Conservation (phyloP, 2,888 invertebrate genomes). For the Lysandra bellargus region DNA sequence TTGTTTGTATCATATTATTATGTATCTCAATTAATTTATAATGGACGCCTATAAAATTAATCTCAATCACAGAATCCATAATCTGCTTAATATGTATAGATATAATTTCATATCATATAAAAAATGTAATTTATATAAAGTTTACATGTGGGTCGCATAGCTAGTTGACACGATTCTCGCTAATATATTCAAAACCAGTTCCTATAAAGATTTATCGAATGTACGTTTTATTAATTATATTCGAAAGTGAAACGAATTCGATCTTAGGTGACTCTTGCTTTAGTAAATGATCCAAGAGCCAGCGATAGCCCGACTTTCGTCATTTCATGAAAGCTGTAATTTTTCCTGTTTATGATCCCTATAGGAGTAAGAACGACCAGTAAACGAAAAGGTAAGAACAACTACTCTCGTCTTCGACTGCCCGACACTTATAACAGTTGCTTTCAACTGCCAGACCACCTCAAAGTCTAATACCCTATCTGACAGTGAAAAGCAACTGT, state of each 20-base stretch:
- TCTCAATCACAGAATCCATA: background rate
- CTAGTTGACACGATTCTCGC: slow-evolving; percentile 70
- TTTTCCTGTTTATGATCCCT: too few species aligned
- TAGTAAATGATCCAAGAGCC: background rate
- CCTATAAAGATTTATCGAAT: slow-evolving; percentile 50
- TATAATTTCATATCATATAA: slow-evolving; percentile 30
- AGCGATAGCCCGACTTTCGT: too few species aligned
- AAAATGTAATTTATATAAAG: slow-evolving; percentile 35
- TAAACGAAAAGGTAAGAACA: too few species aligned
- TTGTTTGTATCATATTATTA: too few species aligned
- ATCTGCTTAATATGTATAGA: background rate
- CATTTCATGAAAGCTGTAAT: too few species aligned
- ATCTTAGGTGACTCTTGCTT: background rate
- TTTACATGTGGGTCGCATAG: slow-evolving; percentile 63
- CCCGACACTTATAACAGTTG: too few species aligned
- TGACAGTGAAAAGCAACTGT: too few species aligned
- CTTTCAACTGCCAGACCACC: too few species aligned
- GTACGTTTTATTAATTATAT: slow-evolving; percentile 21
- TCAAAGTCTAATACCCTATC: too few species aligned
- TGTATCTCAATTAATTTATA: background rate
- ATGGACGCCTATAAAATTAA: background rate
- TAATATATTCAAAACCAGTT: slow-evolving; percentile 67
- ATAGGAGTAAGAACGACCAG: too few species aligned
- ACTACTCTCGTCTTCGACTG: too few species aligned
- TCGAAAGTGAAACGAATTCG: slow-evolving; percentile 20